A percentile compares a stretch with the other conserved stretches of the same genome.
phyloP scores from a whole-genome alignment of 1,140 invertebrate species.

The Venturia canescens region DNA sequence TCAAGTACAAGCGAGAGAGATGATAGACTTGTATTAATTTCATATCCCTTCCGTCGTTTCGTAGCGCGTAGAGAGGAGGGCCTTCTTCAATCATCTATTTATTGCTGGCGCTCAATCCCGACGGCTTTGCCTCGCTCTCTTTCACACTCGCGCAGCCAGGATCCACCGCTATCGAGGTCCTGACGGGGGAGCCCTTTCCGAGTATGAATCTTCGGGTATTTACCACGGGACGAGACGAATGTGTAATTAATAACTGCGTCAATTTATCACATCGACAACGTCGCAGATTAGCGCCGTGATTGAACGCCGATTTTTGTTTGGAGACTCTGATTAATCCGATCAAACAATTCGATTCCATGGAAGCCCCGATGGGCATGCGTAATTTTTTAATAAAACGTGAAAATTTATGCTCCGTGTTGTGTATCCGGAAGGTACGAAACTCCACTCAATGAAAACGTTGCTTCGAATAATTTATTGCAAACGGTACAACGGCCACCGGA shows the following conservation, averaged over 20 bases:
- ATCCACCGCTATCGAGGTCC: constrained; percentile 1
- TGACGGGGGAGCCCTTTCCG: not conserved
- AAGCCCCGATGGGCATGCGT: not conserved
- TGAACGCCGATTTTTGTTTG: not conserved
- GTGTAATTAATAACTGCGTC: constrained; percentile 14
- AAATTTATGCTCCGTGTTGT: not conserved
- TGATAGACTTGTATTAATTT: constrained; percentile 71
- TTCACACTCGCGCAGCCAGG: too few species aligned
- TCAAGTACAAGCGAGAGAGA: constrained; percentile 56
- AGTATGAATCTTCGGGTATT: constrained; percentile 6
- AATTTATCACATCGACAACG: constrained; percentile 10
- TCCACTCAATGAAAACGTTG: constrained; percentile 10
- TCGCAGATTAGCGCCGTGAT: not conserved
- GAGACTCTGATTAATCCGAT: not conserved
- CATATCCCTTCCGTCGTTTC: constrained; percentile 69
- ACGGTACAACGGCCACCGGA: constrained; percentile 49
- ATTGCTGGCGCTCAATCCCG: constrained; percentile 65
- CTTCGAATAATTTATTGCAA: constrained; percentile 56
- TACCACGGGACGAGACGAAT: not conserved
- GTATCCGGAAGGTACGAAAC: not conserved
- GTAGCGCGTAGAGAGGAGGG: constrained; percentile 46
- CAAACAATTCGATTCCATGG: not conserved
- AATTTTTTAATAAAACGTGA: not conserved
- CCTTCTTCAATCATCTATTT: constrained; percentile 70
- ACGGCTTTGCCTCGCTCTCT: not conserved